phyloP scores from a whole-genome alignment of 2,888 invertebrate species.

The Heteromyza rotundicornis region DNA sequence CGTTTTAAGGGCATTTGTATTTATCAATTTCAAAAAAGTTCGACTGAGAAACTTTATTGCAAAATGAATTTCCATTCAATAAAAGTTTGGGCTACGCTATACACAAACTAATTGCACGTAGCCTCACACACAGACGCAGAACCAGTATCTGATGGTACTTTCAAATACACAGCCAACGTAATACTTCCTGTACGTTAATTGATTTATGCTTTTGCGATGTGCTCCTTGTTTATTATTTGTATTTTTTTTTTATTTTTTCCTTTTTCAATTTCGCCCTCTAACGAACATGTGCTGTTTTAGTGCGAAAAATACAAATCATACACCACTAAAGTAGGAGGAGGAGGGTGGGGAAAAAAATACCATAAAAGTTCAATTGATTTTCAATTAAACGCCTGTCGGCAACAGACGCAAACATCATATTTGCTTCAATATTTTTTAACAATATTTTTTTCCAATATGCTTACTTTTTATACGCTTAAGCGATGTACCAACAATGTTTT shows the following conservation, averaged over 20 bases:
- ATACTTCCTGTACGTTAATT: conserved; percentile 31
- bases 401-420: conserved; percentile 26
- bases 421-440: neutral
- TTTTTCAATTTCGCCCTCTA: no score
- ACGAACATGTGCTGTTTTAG: conserved; percentile 11
- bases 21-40: no score
- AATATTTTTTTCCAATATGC: neutral
- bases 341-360: no score
- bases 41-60: no score
- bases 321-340: no score
- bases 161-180: neutral
- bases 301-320: conserved; percentile 5
- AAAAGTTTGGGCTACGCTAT: no score
- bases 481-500: neutral
- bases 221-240: no score
- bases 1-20: no score
- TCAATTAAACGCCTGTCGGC: conserved; percentile 40
- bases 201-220: conserved; percentile 36
- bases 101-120: neutral
- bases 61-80: no score
- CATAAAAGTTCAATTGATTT: conserved; percentile 42
- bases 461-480: neutral
- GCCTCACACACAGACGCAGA: no score
- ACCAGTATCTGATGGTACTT: no score
- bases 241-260: no score